These are phyloP conservation scores for Sinocyclocheilus anophthalmus DNA, from an alignment of 2,113 vertebrate genomes.

Conservation along the genomic window DNA sequence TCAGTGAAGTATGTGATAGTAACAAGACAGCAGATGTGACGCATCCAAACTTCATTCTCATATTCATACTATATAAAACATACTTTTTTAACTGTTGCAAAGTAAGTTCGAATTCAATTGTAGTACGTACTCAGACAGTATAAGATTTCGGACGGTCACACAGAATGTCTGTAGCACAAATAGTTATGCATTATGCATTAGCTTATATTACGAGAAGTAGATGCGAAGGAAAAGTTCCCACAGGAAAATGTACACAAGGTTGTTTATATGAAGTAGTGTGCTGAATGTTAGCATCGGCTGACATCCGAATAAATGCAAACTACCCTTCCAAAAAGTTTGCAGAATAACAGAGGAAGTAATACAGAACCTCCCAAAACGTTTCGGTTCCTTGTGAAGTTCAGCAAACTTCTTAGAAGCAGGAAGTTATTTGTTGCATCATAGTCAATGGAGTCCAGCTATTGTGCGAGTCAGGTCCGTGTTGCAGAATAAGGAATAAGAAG, in stretches of 20 bases:
- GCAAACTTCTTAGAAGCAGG: constrained; percentile 1
- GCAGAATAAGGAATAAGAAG: constrained; percentile 29
- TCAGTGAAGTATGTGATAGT: too few relatives aligned
- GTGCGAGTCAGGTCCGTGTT: background rate
- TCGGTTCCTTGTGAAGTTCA: background rate
- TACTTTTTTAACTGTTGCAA: too few relatives aligned
- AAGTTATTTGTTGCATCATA: background rate
- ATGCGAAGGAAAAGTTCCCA: background rate
- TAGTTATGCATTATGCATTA: background rate
- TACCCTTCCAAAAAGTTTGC: background rate
- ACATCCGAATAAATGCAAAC: background rate
- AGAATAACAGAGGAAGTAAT: background rate
- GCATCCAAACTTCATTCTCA: too few relatives aligned
- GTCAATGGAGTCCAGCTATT: background rate
- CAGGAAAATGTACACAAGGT: background rate
- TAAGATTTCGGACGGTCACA: too few relatives aligned
- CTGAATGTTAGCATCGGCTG: background rate
- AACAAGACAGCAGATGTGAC: too few relatives aligned
- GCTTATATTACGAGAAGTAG: background rate
- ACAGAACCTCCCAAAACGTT: background rate
- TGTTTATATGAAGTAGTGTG: background rate
- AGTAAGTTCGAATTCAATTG: background rate
- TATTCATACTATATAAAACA: too few relatives aligned
- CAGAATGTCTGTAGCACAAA: background rate
- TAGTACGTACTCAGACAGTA: too few relatives aligned